Percentiles rank a stretch among this genome's conserved stretches.
phyloP scores from a whole-genome alignment of 1,140 invertebrate species.

The Drosophila kurseongensis region DNA sequence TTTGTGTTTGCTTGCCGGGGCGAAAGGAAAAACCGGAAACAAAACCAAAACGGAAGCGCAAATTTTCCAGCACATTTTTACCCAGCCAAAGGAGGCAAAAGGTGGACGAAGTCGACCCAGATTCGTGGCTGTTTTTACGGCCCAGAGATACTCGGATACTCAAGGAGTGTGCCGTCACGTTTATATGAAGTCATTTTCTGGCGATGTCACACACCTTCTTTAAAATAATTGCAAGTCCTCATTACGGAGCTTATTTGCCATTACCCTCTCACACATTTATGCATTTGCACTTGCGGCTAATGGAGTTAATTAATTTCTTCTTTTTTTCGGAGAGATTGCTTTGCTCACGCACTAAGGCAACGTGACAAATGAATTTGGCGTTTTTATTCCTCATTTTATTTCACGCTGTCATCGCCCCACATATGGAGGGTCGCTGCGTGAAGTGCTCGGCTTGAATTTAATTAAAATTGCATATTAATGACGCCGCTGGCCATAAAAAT shows the following conservation, averaged over 20 bases:
- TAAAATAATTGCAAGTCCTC: constrained; percentile 32
- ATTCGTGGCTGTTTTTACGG: constrained; percentile 36
- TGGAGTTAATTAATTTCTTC: constrained; percentile 46
- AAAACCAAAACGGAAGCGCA: constrained; percentile 83
- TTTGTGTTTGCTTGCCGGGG: constrained; percentile 25
- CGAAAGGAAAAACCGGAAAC: constrained; percentile 79
- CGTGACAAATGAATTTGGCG: constrained; percentile 67
- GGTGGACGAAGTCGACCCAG: constrained; percentile 38
- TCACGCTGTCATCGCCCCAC: constrained; percentile 71
- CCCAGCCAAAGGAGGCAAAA: constrained; percentile 6
- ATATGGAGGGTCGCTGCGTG: constrained; percentile 16
- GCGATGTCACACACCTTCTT: constrained; percentile 50
- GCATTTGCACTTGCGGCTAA: constrained; percentile 38
- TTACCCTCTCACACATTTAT: constrained; percentile 48
- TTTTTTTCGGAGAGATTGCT: constrained; percentile 14
- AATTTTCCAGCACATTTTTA: constrained; percentile 83
- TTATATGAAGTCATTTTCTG: constrained; percentile 50
- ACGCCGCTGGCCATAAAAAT: constrained; percentile 61
- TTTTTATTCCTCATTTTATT: constrained; percentile 29
- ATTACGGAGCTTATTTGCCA: constrained; percentile 27
- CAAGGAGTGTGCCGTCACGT: constrained; percentile 19
- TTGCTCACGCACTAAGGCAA: constrained; percentile 40
- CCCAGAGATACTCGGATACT: constrained; percentile 11
- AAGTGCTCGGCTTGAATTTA: constrained; percentile 56
- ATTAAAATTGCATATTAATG: constrained; percentile 84